Base-by-base conservation (phyloP, 2,797 vertebrate genomes). In the Parotocinclus haroldoi region DNA sequence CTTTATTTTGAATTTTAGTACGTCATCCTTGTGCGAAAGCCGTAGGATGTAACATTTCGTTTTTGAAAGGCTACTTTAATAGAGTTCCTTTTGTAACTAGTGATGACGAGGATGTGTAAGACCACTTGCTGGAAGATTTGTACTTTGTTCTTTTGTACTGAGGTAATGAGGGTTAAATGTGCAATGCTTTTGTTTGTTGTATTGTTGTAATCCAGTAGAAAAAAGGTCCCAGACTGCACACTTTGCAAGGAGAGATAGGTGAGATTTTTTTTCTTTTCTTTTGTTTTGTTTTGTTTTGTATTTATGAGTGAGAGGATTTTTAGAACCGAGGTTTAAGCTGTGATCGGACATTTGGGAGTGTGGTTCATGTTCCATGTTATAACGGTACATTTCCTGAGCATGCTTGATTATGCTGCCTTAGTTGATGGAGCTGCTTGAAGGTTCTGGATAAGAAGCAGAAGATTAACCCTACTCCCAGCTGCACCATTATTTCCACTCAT, bases 121-220 rank as follows among this genome's bases (percentile, higher is more conserved):
- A 89, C 86, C 90, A 89, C 87, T 90, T 85, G 83, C 83, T 88
- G 87, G 88, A 90, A 87, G 90, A 82, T 89, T 89, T 92, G 86
- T 86, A 82, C 84, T 86, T n/a, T 86, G 82, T 87, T 88, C 79
- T 86, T 90, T 90, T 91, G 81, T 91, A 90, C 83, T 84, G 84
- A 89, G 85, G 88, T 89, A 86, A 90, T 86, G 85, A 87, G 86
- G 88, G 87, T 90, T 90, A 85, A 85, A 88, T 87, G 91, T 93
- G 91, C 91, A 89, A 89, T 93, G 91, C 87, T 89, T 82, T 92
- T 27, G n/a, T 27, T 87, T 89, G 89, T 89, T 84, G 89, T 92
- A 86, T 89, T 89, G 88, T 86, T 91, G 87, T 90, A 86, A 85
- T 83, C 79, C 80, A 82, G 82, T 67, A 81, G 73, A 45, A 54